Base-by-base conservation (phyloP, 1,140 invertebrate genomes). In the Penaeus japonicus region DNA sequence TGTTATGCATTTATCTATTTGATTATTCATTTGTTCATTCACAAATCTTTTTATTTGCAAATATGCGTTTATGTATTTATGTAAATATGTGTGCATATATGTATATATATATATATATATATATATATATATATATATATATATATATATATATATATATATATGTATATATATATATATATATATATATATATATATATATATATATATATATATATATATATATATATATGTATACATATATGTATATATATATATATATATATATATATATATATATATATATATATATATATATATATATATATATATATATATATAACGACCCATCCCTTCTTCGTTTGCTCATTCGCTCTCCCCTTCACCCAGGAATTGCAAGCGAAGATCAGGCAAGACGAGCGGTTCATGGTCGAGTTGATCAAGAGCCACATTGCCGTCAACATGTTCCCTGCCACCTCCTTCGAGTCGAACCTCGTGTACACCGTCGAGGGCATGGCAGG, bases 341-440 rank as follows among this genome's bases (percentile, higher is more conserved):
- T n/a, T n/a, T n/a, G n/a, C n/a, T n/a, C n/a, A n/a, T n/a, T 35
- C 0, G n/a, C 39, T 24, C 24, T 4, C 20, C 17, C 39, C 24
- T 5, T 30, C 39, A 18, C 70, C 2, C 79, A 87, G 86, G 79
- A 22, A 30, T 83, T 89, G 32, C 84, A 93, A 1, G 77, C 91
- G 54, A 89, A 90, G n/a, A 86, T 94, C 3, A 92, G 92, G 90
- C 91, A 90, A 7, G 92, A 93, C 84, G 84, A 89, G 0, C 90
- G 89, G 24, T 92, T 91, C 73, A 90, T 93, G 10, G 91, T 91
- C 22, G 91, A 93, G 86, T 92, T 93, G 27, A 91, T 93, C 5
- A 92, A 92, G 83, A 93, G 93, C 88, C 93, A 93, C 89, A 91
- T 93, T 7, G 92, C 91, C 4, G 91, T 92, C 62, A 92, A 92